These are phyloP conservation scores for Macropis europaea DNA, from an alignment of 2,888 invertebrate species.

Conservation along the genomic window DNA sequence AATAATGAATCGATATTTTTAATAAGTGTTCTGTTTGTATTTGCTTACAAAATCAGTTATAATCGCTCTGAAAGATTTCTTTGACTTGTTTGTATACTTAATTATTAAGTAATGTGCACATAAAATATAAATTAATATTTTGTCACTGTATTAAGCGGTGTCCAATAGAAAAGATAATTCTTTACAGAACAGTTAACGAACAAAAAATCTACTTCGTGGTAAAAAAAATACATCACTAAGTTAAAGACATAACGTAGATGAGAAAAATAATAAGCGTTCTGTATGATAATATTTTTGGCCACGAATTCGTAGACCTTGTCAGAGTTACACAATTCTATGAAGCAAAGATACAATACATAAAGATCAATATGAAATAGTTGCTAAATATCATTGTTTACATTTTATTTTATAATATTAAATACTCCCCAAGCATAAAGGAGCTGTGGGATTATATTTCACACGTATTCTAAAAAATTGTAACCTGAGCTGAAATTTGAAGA, in stretches of 20 bases:
- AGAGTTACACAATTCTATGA: neutral
- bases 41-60: slow-evolving; percentile 29
- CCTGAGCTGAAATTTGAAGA: slow-evolving; percentile 36
- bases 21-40: slow-evolving; percentile 17
- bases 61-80: slow-evolving; percentile 2
- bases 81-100: slow-evolving; percentile 10
- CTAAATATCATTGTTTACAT: slow-evolving; percentile 5
- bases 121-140: slow-evolving; percentile 4
- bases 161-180: neutral
- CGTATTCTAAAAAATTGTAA: slow-evolving; percentile 27
- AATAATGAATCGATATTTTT: slow-evolving; percentile 1
- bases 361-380: slow-evolving; percentile 11
- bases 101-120: slow-evolving; percentile 18
- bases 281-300: neutral
- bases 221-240: slow-evolving; percentile 16
- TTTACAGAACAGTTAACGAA: neutral
- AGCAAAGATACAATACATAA: slow-evolving; percentile 5
- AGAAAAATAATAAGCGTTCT: slow-evolving; percentile 7
- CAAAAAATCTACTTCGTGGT: slow-evolving; percentile 17
- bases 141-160: neutral
- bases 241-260: neutral
- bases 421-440: slow-evolving; percentile 35
- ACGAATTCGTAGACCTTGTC: neutral
- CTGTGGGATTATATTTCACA: slow-evolving; percentile 3
- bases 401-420: slow-evolving; percentile 44